Base-by-base conservation (phyloP, 1,140 invertebrate species). In the Carposina sasakii region DNA sequence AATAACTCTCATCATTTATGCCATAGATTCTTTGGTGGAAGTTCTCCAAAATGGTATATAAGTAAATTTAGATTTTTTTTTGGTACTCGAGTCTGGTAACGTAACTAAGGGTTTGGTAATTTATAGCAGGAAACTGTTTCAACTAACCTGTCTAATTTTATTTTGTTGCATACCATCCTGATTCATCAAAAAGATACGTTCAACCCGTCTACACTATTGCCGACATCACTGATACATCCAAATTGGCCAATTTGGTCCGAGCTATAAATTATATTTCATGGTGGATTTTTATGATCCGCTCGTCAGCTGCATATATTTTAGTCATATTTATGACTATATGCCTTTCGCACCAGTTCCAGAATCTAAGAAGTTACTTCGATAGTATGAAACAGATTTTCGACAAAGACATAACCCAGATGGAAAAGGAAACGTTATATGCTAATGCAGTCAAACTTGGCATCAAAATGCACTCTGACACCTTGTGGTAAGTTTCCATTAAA, bases 321-420 rank as follows among this genome's bases (percentile, higher is more conserved):
- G 52, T 67, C 9, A 65, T 75, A 4, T 43, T 52, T 0, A 48
- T 61, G 5, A 57, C 59, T 0, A 63, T 61, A n/a, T 55, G 59
- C 21, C 23, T 75, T 0, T 57, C 55, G 13, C 52, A 71, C 23
- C 71, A 76, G 34, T 76, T 60, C 33, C 72, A 59, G 30, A 69
- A 69, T 17, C 40, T 76, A 23, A 57, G 60, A 21, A 67, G 57
- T 12, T 79, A 79, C 26, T 79, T 76, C 48, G 23, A 52, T 15
- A 56, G 47, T 6, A 56, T 79, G 0, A 48, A 54, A 13, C 36
- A 60, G 0, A 68, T 76, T 30, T 75, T 76, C 46, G 15, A 62
- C 0, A 48, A 60, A 12, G 20, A 37, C 5, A 23, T 64, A 5
- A 57, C 21, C 30, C 67, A 65, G 17, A n/a, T 31, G 0, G 39